These are phyloP conservation scores for Eupithecia dodoneata DNA, from an alignment of 2,888 invertebrate genomes.

Conservation along the genomic window DNA sequence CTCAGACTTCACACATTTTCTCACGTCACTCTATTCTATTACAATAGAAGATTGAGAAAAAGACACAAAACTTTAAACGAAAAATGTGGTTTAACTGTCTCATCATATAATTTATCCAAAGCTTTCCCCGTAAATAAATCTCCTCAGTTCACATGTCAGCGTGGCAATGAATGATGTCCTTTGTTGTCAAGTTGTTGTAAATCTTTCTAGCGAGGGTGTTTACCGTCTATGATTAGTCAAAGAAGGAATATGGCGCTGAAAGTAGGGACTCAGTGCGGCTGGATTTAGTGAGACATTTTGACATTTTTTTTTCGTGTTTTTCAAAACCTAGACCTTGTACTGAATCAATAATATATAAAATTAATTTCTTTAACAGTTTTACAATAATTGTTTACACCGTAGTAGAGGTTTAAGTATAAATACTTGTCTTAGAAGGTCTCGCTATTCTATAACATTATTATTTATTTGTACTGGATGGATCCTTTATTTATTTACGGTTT, in stretches of 20 bases:
- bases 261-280: constrained; percentile 43
- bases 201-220: constrained; percentile 75
- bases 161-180: constrained; percentile 73
- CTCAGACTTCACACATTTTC: neutral
- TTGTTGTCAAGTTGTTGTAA: constrained; percentile 74
- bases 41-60: neutral
- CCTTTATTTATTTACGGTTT: neutral
- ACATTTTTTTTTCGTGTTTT: neutral
- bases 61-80: neutral
- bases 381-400: no score
- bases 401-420: no score
- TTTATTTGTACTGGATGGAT: no score
- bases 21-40: neutral
- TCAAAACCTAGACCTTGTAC: neutral
- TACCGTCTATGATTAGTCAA: constrained; percentile 67
- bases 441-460: no score
- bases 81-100: neutral
- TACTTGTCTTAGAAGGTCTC: no score
- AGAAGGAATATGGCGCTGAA: constrained; percentile 63
- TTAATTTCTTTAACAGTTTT: no score
- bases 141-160: constrained; percentile 76
- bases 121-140: constrained; percentile 10
- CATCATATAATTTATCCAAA: neutral
- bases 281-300: neutral
- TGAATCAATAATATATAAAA: no score